phyloP scores from a whole-genome alignment of 1,140 invertebrate species.

The Cotesia typhae region DNA sequence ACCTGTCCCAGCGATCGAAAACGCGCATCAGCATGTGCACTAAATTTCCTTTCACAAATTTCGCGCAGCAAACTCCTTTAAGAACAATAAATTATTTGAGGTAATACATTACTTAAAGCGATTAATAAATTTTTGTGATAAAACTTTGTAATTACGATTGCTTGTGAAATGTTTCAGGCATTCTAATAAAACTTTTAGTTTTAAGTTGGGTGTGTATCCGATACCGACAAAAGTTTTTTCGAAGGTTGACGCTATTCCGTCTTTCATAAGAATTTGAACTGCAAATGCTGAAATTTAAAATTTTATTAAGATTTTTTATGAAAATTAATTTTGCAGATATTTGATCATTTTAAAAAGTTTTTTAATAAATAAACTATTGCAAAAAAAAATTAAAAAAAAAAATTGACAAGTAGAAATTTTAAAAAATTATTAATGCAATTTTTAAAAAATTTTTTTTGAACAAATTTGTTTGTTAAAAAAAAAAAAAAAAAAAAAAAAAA shows the following conservation, averaged over 20 bases:
- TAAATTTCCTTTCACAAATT: slow-evolving; percentile 71
- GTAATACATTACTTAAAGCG: slow-evolving; percentile 7
- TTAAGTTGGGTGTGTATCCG: slow-evolving; percentile 71
- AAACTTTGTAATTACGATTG: slow-evolving; percentile 65
- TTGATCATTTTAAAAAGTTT: neutral
- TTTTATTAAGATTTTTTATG: slow-evolving; percentile 13
- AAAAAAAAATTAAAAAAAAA: too few species aligned
- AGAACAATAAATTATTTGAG: slow-evolving; percentile 33
- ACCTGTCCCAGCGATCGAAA: slow-evolving; percentile 74
- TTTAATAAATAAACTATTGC: neutral
- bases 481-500: too few species aligned
- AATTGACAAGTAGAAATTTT: too few species aligned
- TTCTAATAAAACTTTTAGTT: slow-evolving; percentile 71
- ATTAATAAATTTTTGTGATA: neutral
- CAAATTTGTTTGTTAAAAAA: too few species aligned
- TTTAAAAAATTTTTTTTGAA: too few species aligned
- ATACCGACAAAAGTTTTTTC: slow-evolving; percentile 71
- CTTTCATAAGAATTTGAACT: slow-evolving; percentile 70
- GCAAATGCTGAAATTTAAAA: slow-evolving; percentile 68
- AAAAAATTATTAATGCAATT: too few species aligned
- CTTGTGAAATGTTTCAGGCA: slow-evolving; percentile 73
- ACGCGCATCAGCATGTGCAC: slow-evolving; percentile 68
- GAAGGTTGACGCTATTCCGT: slow-evolving; percentile 71
- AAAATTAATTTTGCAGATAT: too few species aligned
- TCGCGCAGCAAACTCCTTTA: slow-evolving; percentile 71